Percentiles rank a stretch among this genome's conserved stretches.
Conservation (phyloP, 2,797 vertebrate species). For the Hyperoplus immaculatus region DNA sequence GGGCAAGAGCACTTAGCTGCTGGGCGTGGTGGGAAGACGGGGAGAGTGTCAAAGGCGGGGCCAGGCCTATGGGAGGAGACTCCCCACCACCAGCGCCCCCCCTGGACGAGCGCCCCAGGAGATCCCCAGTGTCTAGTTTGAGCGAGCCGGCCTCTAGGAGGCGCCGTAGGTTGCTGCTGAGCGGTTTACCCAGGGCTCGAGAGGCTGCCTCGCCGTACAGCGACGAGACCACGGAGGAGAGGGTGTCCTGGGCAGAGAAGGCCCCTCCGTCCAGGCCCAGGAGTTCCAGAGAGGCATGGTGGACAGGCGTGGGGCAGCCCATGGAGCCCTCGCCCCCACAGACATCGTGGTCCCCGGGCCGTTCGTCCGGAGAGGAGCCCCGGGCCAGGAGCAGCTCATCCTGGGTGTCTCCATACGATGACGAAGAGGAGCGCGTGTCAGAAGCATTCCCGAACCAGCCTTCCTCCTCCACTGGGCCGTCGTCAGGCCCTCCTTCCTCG, state of each 20-base stretch:
- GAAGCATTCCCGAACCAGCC: slow-evolving; percentile 96
- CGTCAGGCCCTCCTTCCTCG: slow-evolving; percentile 92
- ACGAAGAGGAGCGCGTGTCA: slow-evolving; percentile 90
- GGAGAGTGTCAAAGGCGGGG: slow-evolving; percentile 90
- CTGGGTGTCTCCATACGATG: slow-evolving; percentile 93
- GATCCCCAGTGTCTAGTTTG: slow-evolving; percentile 89
- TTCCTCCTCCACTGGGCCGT: slow-evolving; percentile 93
- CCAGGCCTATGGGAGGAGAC: slow-evolving; percentile 88
- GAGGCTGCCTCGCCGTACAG: slow-evolving; percentile 91
- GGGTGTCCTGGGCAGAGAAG: slow-evolving; percentile 90
- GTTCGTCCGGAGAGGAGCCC: slow-evolving; percentile 90
- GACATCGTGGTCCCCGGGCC: slow-evolving; percentile 88
- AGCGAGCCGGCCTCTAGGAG: slow-evolving; percentile 96
- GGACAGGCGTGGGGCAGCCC: slow-evolving; percentile 93
- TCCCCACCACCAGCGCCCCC: slow-evolving; percentile 85
- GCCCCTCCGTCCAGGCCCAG: slow-evolving; percentile 88
- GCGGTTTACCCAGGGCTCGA: slow-evolving; percentile 91
- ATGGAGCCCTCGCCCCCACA: slow-evolving; percentile 92
- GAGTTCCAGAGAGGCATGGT: slow-evolving; percentile 91
- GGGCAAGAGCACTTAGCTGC: slow-evolving; percentile 97
- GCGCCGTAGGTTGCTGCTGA: slow-evolving; percentile 96
- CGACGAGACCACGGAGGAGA: slow-evolving; percentile 93
- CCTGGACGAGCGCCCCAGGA: slow-evolving; percentile 78
- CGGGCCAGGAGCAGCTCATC: slow-evolving; percentile 90
- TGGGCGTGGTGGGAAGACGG: slow-evolving; percentile 96